These are phyloP conservation scores for Chiloscyllium punctatum DNA, from an alignment of 2,797 vertebrate species.

Conservation along the genomic window DNA sequence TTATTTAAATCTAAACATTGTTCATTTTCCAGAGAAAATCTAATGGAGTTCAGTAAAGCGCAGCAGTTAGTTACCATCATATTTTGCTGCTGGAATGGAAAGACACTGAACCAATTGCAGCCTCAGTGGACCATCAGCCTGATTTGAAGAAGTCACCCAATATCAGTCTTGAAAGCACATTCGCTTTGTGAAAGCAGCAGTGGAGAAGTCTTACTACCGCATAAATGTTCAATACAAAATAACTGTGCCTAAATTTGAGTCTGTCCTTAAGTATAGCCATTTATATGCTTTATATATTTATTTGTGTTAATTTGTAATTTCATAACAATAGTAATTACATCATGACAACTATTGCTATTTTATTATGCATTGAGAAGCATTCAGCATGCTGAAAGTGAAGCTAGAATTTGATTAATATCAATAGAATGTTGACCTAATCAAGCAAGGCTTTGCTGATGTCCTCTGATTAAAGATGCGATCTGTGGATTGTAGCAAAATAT, in stretches of 20 bases:
- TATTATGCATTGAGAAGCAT: constrained; percentile 40
- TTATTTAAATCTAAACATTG: not conserved
- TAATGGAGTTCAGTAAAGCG: constrained; percentile 5
- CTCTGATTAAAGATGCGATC: not conserved
- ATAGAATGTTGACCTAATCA: not conserved
- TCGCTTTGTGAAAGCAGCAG: constrained; percentile 43
- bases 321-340: constrained; percentile 50
- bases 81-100: not conserved
- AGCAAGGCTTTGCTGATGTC: not conserved
- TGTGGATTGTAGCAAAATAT: constrained; percentile 11
- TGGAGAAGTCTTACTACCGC: constrained; percentile 59
- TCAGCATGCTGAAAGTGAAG: constrained; percentile 37
- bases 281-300: constrained; percentile 73
- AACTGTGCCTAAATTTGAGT: constrained; percentile 85
- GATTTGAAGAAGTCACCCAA: not conserved
- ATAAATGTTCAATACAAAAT: constrained; percentile 54
- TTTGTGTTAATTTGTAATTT: constrained; percentile 70
- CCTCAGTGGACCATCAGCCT: not conserved
- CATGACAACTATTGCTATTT: constrained; percentile 49
- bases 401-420: not conserved
- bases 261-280: constrained; percentile 72
- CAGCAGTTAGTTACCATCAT: constrained; percentile 21
- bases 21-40: not conserved
- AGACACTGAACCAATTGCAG: constrained; percentile 11
- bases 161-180: not conserved